Conservation (phyloP, 2,113 vertebrate species). For the Brachyistius frenatus region DNA sequence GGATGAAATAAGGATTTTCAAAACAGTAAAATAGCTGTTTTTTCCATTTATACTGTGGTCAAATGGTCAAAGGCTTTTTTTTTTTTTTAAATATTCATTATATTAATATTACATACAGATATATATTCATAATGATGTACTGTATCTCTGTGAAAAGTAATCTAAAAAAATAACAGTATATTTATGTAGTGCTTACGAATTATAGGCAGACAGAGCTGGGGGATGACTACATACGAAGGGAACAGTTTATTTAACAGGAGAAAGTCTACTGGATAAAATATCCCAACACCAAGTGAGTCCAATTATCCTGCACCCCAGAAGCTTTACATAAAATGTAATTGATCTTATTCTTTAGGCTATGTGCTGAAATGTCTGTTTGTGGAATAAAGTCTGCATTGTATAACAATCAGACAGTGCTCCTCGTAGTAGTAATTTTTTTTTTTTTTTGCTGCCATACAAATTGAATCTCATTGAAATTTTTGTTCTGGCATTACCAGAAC, state of each 20-base stretch:
- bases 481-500: too few relatives aligned
- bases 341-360: not conserved
- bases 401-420: too few relatives aligned
- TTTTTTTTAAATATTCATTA: not conserved
- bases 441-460: too few relatives aligned
- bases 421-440: too few relatives aligned
- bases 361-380: not conserved
- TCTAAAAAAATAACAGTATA: not conserved
- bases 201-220: too few relatives aligned
- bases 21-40: constrained; percentile 8
- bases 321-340: not conserved
- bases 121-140: not conserved
- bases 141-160: not conserved
- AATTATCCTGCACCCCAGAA: not conserved
- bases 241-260: too few relatives aligned
- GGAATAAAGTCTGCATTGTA: not conserved
- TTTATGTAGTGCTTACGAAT: not conserved
- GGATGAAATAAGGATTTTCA: constrained; percentile 26
- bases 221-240: too few relatives aligned
- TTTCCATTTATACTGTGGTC: constrained; percentile 25
- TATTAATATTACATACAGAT: too few relatives aligned
- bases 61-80: not conserved
- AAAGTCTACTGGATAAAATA: not conserved
- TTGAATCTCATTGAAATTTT: too few relatives aligned
- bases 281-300: not conserved